Percentiles rank a stretch among this genome's conserved stretches.
Conservation (phyloP, 2,797 vertebrate species). For the Oceanodroma leucorhoa region DNA sequence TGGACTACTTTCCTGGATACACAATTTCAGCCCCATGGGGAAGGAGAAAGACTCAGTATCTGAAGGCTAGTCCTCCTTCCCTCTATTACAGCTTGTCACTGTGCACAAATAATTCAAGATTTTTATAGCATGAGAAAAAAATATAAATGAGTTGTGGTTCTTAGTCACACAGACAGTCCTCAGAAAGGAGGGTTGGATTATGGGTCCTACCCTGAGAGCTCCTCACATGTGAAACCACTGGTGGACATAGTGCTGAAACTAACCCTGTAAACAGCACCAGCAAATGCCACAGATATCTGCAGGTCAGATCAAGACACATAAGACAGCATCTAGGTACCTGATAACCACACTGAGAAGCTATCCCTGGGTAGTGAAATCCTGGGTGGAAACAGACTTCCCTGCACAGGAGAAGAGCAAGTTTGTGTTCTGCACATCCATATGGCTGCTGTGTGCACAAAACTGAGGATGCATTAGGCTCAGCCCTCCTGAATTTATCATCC, state of each 20-base stretch:
- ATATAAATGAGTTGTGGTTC: neutral
- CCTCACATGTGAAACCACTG: neutral
- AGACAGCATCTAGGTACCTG: neutral
- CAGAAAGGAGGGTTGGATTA: neutral
- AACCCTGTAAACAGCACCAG: neutral
- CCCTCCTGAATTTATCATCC: neutral
- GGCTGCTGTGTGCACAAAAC: neutral
- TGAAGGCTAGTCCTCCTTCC: neutral
- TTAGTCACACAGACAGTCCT: neutral
- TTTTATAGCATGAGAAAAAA: neutral
- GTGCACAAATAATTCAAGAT: neutral
- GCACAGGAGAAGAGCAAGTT: accelerated
- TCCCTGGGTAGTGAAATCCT: neutral
- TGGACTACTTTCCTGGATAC: neutral
- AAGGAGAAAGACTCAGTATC: neutral
- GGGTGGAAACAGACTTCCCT: neutral
- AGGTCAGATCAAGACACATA: neutral
- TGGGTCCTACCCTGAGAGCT: neutral
- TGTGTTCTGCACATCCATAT: accelerated
- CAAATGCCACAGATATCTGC: neutral
- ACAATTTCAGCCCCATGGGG: neutral
- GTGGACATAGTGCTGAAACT: neutral
- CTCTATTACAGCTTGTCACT: neutral
- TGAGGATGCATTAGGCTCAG: neutral
- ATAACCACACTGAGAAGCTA: neutral